Base-by-base conservation (phyloP, 2,797 vertebrate genomes). In the Cyprinodon diabolis region DNA sequence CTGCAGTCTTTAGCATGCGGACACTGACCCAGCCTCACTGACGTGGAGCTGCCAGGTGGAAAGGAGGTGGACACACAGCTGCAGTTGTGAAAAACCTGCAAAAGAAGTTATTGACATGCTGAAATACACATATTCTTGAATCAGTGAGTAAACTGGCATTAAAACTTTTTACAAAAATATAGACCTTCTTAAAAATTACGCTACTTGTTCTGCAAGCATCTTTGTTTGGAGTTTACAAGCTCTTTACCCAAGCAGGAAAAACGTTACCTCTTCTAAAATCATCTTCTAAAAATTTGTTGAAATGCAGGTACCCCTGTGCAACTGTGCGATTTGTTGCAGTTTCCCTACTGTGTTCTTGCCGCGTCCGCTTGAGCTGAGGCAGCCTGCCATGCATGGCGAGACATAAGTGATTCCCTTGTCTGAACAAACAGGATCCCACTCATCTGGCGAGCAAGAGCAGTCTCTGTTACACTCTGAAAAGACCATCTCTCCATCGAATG, bases 341-440 rank as follows among this genome's bases (percentile, higher is more conserved):
- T 37, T 51, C 6, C 82, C 91, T 95, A 99, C 97, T 83, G 91
- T 94, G 76, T 90, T 91, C 86, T 94, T 96, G 72, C 96, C 96
- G 13, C 86, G 77, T 86, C 96, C 96, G 10, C 84, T 89, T 40
- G 96, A 96, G 47, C 76, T 65, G 60, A 94, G 86, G 83, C 97
- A 99, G 40, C 97, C 97, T 5, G 97, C 97, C 85, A 98, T 92
- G 86, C 98, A 99, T 0, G 97, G 96, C 3, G 97, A 97, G 85
- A 96, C 81, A 0, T 96, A 98, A 0, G 96, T 95, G 73, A 98
- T 90, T 30, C 96, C 95, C 4, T 95, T 95, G 76, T 90, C 93
- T 0, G 96, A 96, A 69, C 98, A 99, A 74, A 98, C 96, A 0
- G 97, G 97, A 55, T 99, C 97, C 98, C 98, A 99, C 35, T 90